Conservation (phyloP, 2,113 vertebrate genomes). For the Periophthalmus modestus region DNA sequence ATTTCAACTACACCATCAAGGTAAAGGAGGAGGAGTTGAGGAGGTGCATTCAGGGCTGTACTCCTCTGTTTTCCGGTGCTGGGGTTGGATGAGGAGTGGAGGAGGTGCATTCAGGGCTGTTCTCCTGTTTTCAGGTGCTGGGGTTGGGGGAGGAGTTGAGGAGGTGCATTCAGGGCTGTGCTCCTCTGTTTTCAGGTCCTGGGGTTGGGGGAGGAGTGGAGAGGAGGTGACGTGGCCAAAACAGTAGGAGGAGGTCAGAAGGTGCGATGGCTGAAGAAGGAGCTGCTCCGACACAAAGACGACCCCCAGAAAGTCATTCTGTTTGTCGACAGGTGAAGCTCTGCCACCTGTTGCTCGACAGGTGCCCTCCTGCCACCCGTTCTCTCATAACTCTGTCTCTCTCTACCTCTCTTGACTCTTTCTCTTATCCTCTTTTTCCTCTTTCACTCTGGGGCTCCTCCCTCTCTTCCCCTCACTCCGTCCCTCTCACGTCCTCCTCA, state of each 20-base stretch:
- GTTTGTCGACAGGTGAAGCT: conserved; percentile 87
- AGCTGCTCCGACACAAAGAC: conserved; percentile 78
- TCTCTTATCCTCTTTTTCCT: too few relatives aligned
- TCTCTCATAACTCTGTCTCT: too few relatives aligned
- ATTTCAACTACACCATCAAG: too few relatives aligned
- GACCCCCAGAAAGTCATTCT: conserved; percentile 78
- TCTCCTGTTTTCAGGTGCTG: conserved; percentile 47
- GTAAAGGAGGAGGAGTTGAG: too few relatives aligned
- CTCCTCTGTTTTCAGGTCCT: conserved; percentile 55
- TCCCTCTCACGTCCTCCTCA: too few relatives aligned
- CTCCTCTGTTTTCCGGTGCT: conserved; percentile 54
- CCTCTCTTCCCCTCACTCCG: too few relatives aligned
- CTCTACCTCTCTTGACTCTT: too few relatives aligned
- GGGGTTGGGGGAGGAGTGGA: conserved; percentile 82
- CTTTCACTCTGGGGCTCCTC: too few relatives aligned
- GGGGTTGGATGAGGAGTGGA: conserved; percentile 79
- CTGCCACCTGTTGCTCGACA: too few relatives aligned
- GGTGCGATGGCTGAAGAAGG: conserved; percentile 88
- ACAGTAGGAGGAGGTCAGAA: conserved; percentile 92
- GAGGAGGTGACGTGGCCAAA: conserved; percentile 76
- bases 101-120: conserved; percentile 58
- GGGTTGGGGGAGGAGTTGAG: too few relatives aligned
- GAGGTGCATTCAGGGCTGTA: not conserved
- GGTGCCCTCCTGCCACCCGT: too few relatives aligned
- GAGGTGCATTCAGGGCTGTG: not conserved